Evolutionary conservation across 1,140 invertebrate species (phyloP).

Genomic region (Diorhabda carinulata): DNA sequence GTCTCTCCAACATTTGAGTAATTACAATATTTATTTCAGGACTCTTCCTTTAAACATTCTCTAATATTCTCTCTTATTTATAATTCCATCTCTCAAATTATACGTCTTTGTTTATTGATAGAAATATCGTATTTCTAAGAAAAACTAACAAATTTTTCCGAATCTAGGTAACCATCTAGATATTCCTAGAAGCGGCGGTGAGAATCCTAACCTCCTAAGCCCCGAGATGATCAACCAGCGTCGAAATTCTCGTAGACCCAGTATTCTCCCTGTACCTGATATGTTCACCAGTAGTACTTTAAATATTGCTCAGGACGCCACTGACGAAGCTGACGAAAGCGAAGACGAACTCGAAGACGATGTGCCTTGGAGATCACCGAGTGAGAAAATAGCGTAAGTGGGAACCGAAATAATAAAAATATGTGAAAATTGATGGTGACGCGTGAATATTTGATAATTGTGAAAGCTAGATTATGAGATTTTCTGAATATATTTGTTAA

Average conservation of each 20-base stretch:
- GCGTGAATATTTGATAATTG: too few relatives aligned
- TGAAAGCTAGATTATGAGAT: too few relatives aligned
- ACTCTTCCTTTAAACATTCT: too few relatives aligned
- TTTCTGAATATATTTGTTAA: too few relatives aligned
- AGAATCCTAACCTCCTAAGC: conserved; percentile 77
- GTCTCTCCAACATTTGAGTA: too few relatives aligned
- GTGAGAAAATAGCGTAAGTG: conserved; percentile 86
- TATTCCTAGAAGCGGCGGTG: conserved; percentile 61
- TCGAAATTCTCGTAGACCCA: conserved; percentile 77
- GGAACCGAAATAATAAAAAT: background rate
- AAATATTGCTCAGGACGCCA: conserved; percentile 68
- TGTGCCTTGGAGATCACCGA: conserved; percentile 82
- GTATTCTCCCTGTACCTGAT: conserved; percentile 83
- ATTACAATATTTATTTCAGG: too few relatives aligned
- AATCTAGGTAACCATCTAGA: conserved; percentile 66
- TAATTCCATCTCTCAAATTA: too few relatives aligned
- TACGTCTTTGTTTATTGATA: background rate
- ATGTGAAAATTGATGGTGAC: too few relatives aligned
- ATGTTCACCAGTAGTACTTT: conserved; percentile 77
- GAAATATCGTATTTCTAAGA: background rate
- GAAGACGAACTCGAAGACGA: conserved; percentile 86
- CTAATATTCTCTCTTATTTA: too few relatives aligned
- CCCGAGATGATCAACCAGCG: conserved; percentile 69
- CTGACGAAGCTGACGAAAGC: conserved; percentile 72
- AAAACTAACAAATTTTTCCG: background rate